Percentiles rank a stretch among this genome's conserved stretches.
Conservation (phyloP, 2,113 vertebrate species). For the Picathartes gymnocephalus region DNA sequence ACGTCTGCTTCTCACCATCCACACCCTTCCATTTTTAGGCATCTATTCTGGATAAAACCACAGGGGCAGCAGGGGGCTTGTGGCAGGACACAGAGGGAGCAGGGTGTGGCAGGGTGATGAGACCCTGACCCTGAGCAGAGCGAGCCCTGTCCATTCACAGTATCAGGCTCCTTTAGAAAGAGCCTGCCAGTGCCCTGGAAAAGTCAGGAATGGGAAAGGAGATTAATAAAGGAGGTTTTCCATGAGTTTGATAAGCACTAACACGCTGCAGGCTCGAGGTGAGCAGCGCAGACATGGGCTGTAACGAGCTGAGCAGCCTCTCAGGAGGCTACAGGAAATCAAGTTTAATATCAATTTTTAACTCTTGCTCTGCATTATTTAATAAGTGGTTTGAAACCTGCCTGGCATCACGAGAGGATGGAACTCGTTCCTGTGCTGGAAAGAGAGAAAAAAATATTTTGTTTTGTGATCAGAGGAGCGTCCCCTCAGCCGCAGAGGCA, state of each 20-base stretch:
- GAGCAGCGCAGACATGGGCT: background rate
- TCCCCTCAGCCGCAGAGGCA: background rate
- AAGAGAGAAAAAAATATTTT: background rate
- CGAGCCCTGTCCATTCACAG: accelerated
- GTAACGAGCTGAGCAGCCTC: background rate
- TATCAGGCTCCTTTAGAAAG: background rate
- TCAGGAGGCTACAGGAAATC: slow-evolving; percentile 1
- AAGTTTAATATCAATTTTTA: slow-evolving; percentile 39
- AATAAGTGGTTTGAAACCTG: slow-evolving; percentile 30
- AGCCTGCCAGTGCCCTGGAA: background rate
- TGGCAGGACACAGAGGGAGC: background rate
- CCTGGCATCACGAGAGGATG: background rate
- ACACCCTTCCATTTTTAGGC: background rate
- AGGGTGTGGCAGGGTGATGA: background rate
- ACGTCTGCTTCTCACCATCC: background rate
- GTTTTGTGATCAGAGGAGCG: background rate
- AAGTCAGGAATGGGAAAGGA: background rate
- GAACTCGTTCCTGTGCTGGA: background rate
- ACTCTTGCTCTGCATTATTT: slow-evolving; percentile 37
- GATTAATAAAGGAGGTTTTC: background rate
- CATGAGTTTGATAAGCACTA: background rate
- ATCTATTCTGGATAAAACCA: accelerated
- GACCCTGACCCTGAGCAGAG: background rate
- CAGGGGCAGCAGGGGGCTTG: accelerated
- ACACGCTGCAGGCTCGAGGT: background rate